phyloP scores from a whole-genome alignment of 2,113 vertebrate genomes.

The Alces alces region DNA sequence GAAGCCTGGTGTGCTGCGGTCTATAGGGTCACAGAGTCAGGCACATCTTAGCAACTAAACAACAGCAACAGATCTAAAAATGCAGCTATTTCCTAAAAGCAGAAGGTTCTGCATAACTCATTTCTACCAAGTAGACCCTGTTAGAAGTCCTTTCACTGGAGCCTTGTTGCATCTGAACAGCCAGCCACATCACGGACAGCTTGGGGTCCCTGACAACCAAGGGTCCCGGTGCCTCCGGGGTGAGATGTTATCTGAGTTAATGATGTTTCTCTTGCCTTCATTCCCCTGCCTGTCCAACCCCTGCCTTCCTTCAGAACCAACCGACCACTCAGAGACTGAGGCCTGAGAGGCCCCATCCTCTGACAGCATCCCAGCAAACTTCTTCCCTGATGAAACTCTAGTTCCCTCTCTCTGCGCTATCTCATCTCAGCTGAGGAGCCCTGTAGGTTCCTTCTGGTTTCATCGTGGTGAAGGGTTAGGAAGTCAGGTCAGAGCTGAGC shows the following conservation, averaged over 20 bases:
- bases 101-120: background rate
- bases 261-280: accelerated
- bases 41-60: background rate
- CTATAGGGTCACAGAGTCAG: background rate
- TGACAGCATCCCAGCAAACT: background rate
- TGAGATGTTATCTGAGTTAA: accelerated
- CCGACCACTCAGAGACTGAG: accelerated
- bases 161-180: accelerated
- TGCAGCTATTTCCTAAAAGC: background rate
- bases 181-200: background rate
- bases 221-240: accelerated
- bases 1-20: background rate
- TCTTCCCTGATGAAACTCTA: background rate
- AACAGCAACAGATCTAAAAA: background rate
- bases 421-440: background rate
- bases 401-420: background rate
- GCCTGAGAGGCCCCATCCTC: background rate
- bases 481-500: accelerated
- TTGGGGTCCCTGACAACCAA: background rate
- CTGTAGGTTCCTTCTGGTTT: accelerated
- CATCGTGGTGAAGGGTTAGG: background rate
- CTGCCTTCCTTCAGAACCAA: background rate
- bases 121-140: background rate
- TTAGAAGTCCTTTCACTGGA: accelerated
- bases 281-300: background rate